Base-by-base conservation (phyloP, 2,797 vertebrate genomes). In the Diglossa cyanea region DNA sequence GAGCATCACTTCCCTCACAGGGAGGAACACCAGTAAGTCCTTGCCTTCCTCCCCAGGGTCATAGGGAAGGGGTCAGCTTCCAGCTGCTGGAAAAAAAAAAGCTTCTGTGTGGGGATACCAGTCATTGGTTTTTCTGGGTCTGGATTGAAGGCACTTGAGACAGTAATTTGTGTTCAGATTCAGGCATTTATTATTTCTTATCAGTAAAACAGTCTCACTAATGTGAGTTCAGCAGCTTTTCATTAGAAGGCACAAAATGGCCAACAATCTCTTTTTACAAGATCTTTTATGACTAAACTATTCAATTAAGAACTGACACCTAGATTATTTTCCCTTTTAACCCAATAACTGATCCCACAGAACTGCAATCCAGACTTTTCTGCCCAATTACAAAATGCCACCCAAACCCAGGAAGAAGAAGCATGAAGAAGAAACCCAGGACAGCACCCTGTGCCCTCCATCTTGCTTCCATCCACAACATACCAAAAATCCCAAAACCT, bases 1-100 rank as follows among this genome's bases (percentile, higher is more conserved):
- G 47, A 99, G 99, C 95, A 98, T 99, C 96, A 98, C 98, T n/a
- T 98, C 99, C 3, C 98, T 99, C 66, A 98, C 98, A 3, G 98
- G 98, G 81, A 98, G 98, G 80, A 98, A 95, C 80, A 88, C 90
- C 95, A 99, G 99, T 99, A 95, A 96, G 98, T 98, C 15, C 24
- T 54, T n/a, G 25, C 7, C 58, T 58, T 71, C 53, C 31, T 71
- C 35, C 11, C 50, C 31, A 11, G 57, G 16, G 8, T 39, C 25
- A 10, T 8, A 20, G 68, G 58, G 55, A 44, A 90, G 14, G 25
- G 17, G 23, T 10, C 60, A 85, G 40, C 37, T 74, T 26, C 31
- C 40, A 35, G 6, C 17, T 35, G 40, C 63, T 74, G 63, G 50
- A 10, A 11, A 42, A 44, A 45, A 73, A n/a, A 44, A n/a, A 44